These are phyloP conservation scores for Callipepla californica DNA, from an alignment of 2,113 vertebrate genomes.

Conservation along the genomic window DNA sequence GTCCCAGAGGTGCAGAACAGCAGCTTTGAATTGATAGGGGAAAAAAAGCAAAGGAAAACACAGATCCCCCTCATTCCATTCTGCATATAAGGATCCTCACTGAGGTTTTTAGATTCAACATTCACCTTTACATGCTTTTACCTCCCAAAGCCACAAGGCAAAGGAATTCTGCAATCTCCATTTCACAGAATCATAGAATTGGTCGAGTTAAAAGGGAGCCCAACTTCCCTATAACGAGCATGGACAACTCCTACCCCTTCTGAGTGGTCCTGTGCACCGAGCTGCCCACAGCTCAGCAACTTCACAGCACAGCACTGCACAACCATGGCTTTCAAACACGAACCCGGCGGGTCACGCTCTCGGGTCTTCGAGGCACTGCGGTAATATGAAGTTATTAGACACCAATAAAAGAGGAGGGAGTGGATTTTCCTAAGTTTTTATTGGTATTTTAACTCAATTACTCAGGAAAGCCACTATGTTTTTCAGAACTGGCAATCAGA, in stretches of 20 bases:
- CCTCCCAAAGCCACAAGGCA: background rate
- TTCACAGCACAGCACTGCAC: background rate
- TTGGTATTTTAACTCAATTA: background rate
- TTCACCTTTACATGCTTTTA: background rate
- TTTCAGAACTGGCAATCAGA: background rate
- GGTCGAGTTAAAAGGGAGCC: too few species aligned
- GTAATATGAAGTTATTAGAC: background rate
- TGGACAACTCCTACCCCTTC: too few species aligned
- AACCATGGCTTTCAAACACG: background rate
- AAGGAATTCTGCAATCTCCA: background rate
- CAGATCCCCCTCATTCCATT: background rate
- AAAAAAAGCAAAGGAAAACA: background rate
- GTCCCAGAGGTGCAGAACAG: background rate
- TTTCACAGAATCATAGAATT: too few species aligned
- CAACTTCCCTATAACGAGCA: too few species aligned
- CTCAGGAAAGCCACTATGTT: background rate
- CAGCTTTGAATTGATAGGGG: background rate
- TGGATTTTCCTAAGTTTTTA: background rate
- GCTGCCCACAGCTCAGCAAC: background rate
- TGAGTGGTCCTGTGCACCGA: too few species aligned
- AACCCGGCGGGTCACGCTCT: background rate
- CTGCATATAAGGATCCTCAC: background rate
- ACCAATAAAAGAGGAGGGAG: background rate
- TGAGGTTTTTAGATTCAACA: accelerated
- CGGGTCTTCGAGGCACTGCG: background rate